Conservation (phyloP, 2,113 vertebrate genomes). For the Oxyura jamaicensis region DNA sequence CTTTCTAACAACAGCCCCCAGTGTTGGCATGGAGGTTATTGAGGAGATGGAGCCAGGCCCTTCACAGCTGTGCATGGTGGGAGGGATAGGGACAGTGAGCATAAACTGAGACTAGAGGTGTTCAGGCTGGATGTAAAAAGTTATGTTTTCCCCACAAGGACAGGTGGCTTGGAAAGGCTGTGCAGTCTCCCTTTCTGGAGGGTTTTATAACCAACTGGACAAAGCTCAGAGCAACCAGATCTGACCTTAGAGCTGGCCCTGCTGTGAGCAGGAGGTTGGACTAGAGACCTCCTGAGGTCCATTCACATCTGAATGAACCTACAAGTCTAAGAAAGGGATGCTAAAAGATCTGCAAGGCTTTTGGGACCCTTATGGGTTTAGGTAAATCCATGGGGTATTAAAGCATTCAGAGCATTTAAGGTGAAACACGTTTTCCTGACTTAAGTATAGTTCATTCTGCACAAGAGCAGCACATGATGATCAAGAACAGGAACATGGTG, state of each 20-base stretch:
- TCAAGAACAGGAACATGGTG: not conserved
- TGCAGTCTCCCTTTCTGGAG: not conserved
- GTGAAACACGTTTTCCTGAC: not conserved
- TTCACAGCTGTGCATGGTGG: not conserved
- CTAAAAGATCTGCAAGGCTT: not conserved
- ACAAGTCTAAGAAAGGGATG: not conserved
- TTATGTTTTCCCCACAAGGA: not conserved
- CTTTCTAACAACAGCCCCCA: not conserved
- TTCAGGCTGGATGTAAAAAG: not conserved
- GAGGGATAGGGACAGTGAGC: not conserved
- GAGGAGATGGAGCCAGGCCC: accelerated
- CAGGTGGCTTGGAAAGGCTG: not conserved
- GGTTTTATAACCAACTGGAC: not conserved
- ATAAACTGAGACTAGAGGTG: not conserved
- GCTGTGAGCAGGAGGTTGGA: not conserved
- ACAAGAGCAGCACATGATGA: not conserved
- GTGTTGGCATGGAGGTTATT: not conserved
- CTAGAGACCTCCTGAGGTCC: not conserved
- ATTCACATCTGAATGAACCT: not conserved
- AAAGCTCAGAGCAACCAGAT: accelerated
- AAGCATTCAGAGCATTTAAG: not conserved
- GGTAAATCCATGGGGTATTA: not conserved
- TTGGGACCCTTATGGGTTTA: not conserved
- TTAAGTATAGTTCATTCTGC: not conserved
- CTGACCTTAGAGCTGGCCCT: not conserved